Percentiles rank a stretch among this genome's conserved stretches.
These are phyloP conservation scores for Hydrolagus colliei DNA, from an alignment of 2,797 vertebrate genomes.

Conservation along the genomic window DNA sequence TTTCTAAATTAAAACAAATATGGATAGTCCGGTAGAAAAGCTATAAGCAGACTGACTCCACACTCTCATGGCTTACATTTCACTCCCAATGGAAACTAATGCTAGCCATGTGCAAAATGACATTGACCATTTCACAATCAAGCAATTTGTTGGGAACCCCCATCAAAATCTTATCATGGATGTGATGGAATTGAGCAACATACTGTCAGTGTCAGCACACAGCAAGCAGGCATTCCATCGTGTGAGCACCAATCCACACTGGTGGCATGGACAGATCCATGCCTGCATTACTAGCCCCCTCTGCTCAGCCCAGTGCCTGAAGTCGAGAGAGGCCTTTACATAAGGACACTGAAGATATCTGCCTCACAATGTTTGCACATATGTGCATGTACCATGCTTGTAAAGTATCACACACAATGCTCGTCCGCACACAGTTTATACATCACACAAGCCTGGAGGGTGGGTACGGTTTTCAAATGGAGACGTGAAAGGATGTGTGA, in stretches of 20 bases:
- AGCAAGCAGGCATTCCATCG: not conserved
- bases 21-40: not conserved
- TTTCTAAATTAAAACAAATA: conserved; percentile 10
- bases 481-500: not conserved
- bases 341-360: too few relatives aligned
- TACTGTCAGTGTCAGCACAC: not conserved
- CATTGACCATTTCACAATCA: not conserved
- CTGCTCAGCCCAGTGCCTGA: not conserved
- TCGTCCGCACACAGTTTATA: not conserved
- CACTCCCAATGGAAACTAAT: not conserved
- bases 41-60: not conserved
- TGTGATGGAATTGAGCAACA: not conserved
- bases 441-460: too few relatives aligned
- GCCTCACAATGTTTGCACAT: too few relatives aligned
- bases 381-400: too few relatives aligned
- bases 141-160: not conserved
- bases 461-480: not conserved
- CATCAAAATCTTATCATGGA: not conserved
- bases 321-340: too few relatives aligned
- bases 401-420: not conserved
- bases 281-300: not conserved
- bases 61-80: not conserved
- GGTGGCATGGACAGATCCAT: too few relatives aligned
- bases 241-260: not conserved
- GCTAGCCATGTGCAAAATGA: not conserved